These are phyloP conservation scores for Lasaia peninsularis DNA, from an alignment of 1,140 invertebrate genomes.

Conservation along the genomic window DNA sequence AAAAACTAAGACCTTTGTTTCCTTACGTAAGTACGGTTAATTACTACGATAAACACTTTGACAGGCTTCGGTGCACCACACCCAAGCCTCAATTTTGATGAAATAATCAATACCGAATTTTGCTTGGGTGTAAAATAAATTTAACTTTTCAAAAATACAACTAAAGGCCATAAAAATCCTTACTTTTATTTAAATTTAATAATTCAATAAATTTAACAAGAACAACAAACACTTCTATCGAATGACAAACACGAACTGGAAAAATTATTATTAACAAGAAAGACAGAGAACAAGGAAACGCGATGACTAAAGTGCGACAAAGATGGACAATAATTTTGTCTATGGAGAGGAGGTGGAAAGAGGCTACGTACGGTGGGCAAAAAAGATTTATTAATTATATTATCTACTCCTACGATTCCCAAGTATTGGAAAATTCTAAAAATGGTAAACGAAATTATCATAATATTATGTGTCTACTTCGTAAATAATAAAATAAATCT, in stretches of 20 bases:
- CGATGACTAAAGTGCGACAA: slow-evolving; percentile 5
- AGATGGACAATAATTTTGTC: slow-evolving; percentile 1
- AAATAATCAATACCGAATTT: not conserved
- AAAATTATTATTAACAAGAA: slow-evolving; percentile 7
- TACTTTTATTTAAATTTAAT: not conserved
- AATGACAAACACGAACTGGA: slow-evolving; percentile 18
- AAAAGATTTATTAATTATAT: too few species aligned
- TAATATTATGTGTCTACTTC: too few species aligned
- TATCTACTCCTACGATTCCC: too few species aligned
- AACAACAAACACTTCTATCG: not conserved
- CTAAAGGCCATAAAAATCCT: not conserved
- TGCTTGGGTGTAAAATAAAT: too few species aligned
- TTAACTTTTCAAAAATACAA: not conserved
- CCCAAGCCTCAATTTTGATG: slow-evolving; percentile 34
- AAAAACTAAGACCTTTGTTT: slow-evolving; percentile 12
- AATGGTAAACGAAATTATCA: not conserved
- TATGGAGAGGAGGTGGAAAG: not conserved
- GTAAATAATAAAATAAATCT: too few species aligned
- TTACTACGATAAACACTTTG: slow-evolving; percentile 24
- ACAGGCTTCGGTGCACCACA: slow-evolving; percentile 50
- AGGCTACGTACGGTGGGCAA: not conserved
- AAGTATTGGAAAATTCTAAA: too few species aligned
- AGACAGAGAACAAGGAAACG: slow-evolving; percentile 6
- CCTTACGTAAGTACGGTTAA: slow-evolving; percentile 26
- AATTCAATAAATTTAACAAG: not conserved